Base-by-base conservation (phyloP, 2,797 vertebrate genomes). In the Trachurus trachurus region DNA sequence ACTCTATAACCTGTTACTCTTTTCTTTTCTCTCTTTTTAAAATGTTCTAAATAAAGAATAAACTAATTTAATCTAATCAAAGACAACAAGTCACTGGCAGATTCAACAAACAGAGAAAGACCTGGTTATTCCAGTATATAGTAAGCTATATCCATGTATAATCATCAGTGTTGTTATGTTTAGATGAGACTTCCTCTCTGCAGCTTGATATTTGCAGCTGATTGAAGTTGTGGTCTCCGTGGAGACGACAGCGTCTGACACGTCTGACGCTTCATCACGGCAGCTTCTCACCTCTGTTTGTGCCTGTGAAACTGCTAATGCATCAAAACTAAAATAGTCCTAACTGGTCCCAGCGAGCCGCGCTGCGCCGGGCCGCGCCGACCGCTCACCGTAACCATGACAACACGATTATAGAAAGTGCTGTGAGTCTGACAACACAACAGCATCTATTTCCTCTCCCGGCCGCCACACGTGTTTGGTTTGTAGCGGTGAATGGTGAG, bases 371-470 rank as follows among this genome's bases (percentile, higher is more conserved):
- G 26, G 26, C 26, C 26, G n/a, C 26, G 26, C 26, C 86, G 86
- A 75, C 80, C 66, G 53, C 79, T 88, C 71, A 37, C 78, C 34
- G 89, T 94, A 68, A 80, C 84, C 90, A 93, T 94, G 90, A 88
- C 87, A 88, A 94, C 92, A 87, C 83, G 85, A 89, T 90, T 87
- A 90, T 61, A 87, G 67, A 83, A 87, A 82, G 71, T 68, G 76
- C 80, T 76, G 59, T 81, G 62, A 81, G 85, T 81, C 82, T 85
- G 80, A 67, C 78, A 82, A 26, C 26, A 67, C 78, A 82, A 26
- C 26, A 3, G 62, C 50, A 76, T 60, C 29, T 68, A 29, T 65
- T 82, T 87, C 71, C 61, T 26, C 26, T 26, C 26, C 26, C 26
- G 26, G 26, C 26, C 26, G n/a, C 3, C 26, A 26, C 26, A 26